A percentile compares a stretch with the other conserved stretches of the same genome.
Conservation (phyloP, 2,888 invertebrate genomes). For the Augochlorella aurata region DNA sequence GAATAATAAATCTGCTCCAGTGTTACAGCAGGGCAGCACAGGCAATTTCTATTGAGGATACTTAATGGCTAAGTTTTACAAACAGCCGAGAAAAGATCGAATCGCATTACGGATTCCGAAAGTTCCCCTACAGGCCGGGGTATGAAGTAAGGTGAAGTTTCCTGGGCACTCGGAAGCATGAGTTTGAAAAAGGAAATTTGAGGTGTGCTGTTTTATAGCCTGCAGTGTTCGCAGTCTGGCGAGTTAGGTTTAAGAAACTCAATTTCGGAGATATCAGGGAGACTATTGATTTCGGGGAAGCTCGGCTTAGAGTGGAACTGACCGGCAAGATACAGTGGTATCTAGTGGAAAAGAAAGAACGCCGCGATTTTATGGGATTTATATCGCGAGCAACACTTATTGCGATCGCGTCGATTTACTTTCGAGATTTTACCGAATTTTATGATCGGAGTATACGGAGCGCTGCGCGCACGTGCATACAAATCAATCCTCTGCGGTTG, state of each 20-base stretch:
- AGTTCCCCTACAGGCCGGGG: not conserved
- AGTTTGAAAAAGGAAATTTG: conserved; percentile 15
- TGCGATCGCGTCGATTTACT: not conserved
- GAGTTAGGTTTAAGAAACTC: conserved; percentile 16
- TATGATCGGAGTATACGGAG: not conserved
- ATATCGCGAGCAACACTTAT: not conserved
- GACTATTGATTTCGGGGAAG: conserved; percentile 8
- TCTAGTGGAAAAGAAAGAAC: not conserved
- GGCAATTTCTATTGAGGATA: not conserved
- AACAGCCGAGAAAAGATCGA: not conserved
- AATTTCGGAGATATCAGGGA: not conserved
- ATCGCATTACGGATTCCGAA: conserved; percentile 13
- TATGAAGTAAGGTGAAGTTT: conserved; percentile 15
- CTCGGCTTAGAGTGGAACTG: conserved; percentile 1
- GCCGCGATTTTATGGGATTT: not conserved
- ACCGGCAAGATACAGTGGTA: not conserved
- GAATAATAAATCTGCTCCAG: not conserved
- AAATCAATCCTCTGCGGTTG: not conserved
- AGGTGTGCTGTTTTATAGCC: conserved; percentile 16
- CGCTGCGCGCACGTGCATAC: not conserved
- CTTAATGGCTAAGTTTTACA: conserved; percentile 11
- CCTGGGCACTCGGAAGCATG: conserved; percentile 9
- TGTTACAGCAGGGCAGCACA: not conserved
- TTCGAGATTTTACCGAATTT: not conserved
- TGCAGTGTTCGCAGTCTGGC: not conserved